Evolutionary conservation across 2,113 vertebrate species (phyloP).

Genomic region (Siniperca knerii): DNA sequence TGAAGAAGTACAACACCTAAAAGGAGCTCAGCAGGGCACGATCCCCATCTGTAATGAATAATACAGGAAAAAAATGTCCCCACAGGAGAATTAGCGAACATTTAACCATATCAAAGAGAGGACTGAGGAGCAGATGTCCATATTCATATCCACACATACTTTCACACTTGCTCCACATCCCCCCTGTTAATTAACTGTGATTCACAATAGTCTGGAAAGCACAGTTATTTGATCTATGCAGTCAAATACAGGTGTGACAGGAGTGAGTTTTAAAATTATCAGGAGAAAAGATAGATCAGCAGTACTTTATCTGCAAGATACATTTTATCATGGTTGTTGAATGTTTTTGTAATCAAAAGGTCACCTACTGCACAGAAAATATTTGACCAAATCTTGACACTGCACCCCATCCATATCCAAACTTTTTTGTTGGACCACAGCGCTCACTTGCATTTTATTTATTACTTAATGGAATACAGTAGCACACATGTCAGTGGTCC

Average conservation of each 20-base stretch:
- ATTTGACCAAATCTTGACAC: neutral
- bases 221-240: slow-evolving; percentile 4
- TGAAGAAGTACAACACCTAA: slow-evolving; percentile 28
- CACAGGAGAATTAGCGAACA: slow-evolving; percentile 48
- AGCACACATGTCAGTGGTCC: neutral
- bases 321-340: neutral
- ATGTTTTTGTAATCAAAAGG: neutral
- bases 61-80: slow-evolving; percentile 41
- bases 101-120: slow-evolving; percentile 71
- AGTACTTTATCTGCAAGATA: neutral
- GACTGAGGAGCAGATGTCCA: slow-evolving; percentile 70
- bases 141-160: slow-evolving; percentile 24
- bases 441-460: neutral
- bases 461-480: neutral
- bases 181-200: slow-evolving; percentile 29
- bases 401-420: too few species aligned
- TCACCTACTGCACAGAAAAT: neutral
- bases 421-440: neutral
- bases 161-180: neutral
- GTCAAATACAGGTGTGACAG: neutral
- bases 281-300: neutral
- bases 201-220: neutral
- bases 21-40: slow-evolving; percentile 26
- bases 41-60: slow-evolving; percentile 51
- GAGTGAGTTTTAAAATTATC: neutral